phyloP scores from a whole-genome alignment of 2,888 invertebrate genomes.

The Heteromyza rotundicornis region DNA sequence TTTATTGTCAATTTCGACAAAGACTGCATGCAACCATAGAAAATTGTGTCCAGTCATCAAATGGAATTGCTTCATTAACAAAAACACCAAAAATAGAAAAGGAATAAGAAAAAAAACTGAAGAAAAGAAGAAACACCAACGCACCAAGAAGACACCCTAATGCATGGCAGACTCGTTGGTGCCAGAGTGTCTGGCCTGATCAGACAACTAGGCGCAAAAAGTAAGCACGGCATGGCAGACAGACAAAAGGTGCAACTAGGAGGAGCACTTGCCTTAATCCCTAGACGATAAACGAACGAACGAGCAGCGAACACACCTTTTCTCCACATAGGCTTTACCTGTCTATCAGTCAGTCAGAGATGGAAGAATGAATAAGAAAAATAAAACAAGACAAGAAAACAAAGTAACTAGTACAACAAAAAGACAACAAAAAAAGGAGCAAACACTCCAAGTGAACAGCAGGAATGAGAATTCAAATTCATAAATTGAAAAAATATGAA shows the following conservation, averaged over 20 bases:
- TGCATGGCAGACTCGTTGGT: constrained; percentile 7
- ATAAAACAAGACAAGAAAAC: no score
- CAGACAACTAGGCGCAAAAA: constrained; percentile 12
- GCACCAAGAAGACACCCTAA: not conserved
- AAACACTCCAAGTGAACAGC: no score
- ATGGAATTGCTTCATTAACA: constrained; percentile 24
- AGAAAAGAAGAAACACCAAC: not conserved
- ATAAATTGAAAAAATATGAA: no score
- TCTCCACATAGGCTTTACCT: not conserved
- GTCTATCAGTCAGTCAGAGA: no score
- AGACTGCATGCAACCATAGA: not conserved
- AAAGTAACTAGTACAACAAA: no score
- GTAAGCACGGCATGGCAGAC: not conserved
- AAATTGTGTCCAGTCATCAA: constrained; percentile 27
- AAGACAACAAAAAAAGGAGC: no score
- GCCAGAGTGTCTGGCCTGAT: constrained; percentile 23
- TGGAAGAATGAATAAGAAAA: no score
- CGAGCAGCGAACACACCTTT: not conserved
- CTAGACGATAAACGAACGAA: not conserved
- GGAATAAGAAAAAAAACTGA: constrained; percentile 1
- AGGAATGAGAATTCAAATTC: not conserved
- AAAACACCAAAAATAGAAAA: constrained; percentile 9
- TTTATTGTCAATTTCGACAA: not conserved
- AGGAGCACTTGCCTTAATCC: not conserved
- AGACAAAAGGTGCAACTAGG: constrained; percentile 9